A percentile compares a stretch with the other conserved stretches of the same genome.
Conservation (phyloP, 2,113 vertebrate genomes). For the Dissostichus mawsoni region DNA sequence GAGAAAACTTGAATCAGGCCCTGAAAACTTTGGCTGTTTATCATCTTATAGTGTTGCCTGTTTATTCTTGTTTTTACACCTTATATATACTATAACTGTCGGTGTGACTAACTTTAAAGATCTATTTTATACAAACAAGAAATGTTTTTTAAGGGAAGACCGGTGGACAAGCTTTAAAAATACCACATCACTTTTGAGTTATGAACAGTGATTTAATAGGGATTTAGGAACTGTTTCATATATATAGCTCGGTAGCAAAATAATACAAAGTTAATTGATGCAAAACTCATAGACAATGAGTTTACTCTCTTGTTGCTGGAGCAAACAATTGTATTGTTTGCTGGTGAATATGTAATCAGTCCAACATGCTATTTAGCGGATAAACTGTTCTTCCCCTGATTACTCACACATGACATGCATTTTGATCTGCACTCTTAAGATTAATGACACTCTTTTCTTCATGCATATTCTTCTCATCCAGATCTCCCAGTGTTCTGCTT, state of each 20-base stretch:
- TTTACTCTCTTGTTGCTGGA: conserved; percentile 40
- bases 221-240: conserved; percentile 11
- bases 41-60: not conserved
- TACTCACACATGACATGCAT: conserved; percentile 31
- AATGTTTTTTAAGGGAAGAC: not conserved
- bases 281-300: conserved; percentile 29
- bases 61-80: not conserved
- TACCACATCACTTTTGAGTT: too few relatives aligned
- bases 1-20: conserved; percentile 63
- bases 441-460: conserved; percentile 32
- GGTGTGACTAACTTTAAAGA: not conserved
- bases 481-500: conserved; percentile 48
- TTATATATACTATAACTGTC: too few relatives aligned
- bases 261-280: conserved; percentile 6
- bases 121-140: too few relatives aligned
- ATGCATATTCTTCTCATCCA: conserved; percentile 18
- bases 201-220: conserved; percentile 3
- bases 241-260: not conserved
- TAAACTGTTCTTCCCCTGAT: conserved; percentile 8
- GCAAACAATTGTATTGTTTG: conserved; percentile 3
- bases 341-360: conserved; percentile 19
- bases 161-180: too few relatives aligned
- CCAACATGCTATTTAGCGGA: conserved; percentile 18
- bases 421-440: conserved; percentile 34
- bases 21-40: conserved; percentile 59